Evolutionary conservation across 2,888 invertebrate species (phyloP).

Genomic region (Parapristionchus giblindavisi): DNA sequence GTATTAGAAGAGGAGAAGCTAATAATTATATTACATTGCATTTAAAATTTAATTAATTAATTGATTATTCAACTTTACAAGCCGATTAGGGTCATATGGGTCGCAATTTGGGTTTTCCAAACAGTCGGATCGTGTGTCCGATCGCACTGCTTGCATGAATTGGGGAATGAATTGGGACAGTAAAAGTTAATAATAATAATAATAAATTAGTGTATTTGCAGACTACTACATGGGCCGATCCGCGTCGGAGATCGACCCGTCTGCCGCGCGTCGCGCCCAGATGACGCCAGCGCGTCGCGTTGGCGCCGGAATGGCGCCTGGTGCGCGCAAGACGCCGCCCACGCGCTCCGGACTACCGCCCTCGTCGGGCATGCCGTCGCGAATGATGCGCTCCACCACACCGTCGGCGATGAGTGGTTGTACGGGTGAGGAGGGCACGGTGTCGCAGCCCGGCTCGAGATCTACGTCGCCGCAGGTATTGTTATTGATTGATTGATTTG

Average conservation of each 20-base stretch:
- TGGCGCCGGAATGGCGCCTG: neutral
- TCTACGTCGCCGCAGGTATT: constrained; percentile 15
- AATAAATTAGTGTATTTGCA: neutral
- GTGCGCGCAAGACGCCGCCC: constrained; percentile 9
- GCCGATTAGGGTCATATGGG: no score
- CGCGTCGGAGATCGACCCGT: constrained; percentile 90
- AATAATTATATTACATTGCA: no score
- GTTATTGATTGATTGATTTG: neutral
- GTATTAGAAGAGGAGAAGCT: no score
- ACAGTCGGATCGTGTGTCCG: no score
- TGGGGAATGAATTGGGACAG: no score
- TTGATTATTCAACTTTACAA: no score
- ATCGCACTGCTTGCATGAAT: no score
- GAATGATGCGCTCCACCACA: constrained; percentile 16
- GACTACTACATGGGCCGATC: constrained; percentile 76
- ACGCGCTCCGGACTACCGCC: constrained; percentile 15
- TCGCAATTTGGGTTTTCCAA: no score
- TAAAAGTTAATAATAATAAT: neutral
- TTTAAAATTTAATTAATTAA: no score
- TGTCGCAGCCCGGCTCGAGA: constrained; percentile 31
- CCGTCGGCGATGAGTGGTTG: constrained; percentile 11
- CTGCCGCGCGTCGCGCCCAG: constrained; percentile 84
- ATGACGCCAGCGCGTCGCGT: constrained; percentile 15
- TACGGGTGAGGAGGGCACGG: constrained; percentile 15
- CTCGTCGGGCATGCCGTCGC: neutral